Evolutionary conservation across 1,140 invertebrate genomes (phyloP), one percentile per base, ranked within the genome.

Genomic region (Drosophila insularis): DNA sequence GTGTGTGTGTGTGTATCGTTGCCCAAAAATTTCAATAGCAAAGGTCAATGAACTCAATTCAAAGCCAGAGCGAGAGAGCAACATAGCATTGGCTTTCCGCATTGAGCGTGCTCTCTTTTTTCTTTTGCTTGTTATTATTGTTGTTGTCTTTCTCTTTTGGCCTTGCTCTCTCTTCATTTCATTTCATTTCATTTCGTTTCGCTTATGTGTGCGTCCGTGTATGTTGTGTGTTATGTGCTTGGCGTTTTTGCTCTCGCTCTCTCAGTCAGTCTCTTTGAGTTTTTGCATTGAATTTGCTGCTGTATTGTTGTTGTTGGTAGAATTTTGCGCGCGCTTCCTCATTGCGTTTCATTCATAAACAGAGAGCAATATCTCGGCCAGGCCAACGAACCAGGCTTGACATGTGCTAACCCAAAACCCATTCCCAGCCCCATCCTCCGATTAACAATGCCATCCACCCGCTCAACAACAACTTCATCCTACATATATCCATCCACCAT

Each of bases 21-120:
- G 69, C 87, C 87, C 86, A 89, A 91, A 89, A 91, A 90, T 91
- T 91, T 91, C 90, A 91, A 91, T 91, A 91, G 90, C 90, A 91
- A 91, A 91, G 90, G 87, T 91, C 82, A 80, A 86, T 90, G 90
- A 91, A 91, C 90, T 91, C 71, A 59, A 63, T 40, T 8, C 65
- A 63, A 62, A 65, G 63, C 66, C 23, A 31, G 61, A n/a, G 50
- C 2, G 39, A 60, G 60, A 43, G 53, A 37, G 43, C 19, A 71
- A 43, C 43, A 23, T 27, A 35, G 39, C 19, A 53, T 17, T 35
- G 14, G 46, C 35, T 70, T 71, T 72, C 62, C 62, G 32, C 50
- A 53, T 53, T 68, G 71, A 39, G 64, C 65, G 67, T 56, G 64
- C 64, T 60, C 78, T 81, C 54, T 50, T 59, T 46, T 50, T 59